These are phyloP conservation scores for Aethina tumida DNA, from an alignment of 1,140 invertebrate genomes.

Conservation along the genomic window DNA sequence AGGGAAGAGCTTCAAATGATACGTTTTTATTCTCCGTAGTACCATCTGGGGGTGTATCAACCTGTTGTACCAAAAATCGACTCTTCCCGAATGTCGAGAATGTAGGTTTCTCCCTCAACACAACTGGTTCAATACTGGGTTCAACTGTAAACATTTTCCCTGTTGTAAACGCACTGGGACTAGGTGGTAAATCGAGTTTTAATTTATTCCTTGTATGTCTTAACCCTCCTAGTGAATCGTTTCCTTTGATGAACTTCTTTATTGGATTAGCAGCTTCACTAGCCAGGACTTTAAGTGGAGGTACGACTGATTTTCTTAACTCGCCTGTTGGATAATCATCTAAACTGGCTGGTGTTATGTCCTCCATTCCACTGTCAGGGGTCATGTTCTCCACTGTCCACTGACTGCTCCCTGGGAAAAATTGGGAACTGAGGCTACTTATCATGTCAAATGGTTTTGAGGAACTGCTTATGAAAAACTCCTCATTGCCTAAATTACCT, in stretches of 20 bases:
- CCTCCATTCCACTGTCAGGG: slow-evolving; percentile 48
- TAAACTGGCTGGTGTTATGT: slow-evolving; percentile 42
- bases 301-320: slow-evolving; percentile 12
- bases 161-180: slow-evolving; percentile 35
- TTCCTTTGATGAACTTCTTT: slow-evolving; percentile 10
- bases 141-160: slow-evolving; percentile 26
- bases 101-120: slow-evolving; percentile 29
- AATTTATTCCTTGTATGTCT: slow-evolving; percentile 61
- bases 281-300: slow-evolving; percentile 25
- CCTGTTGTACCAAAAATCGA: slow-evolving; percentile 34
- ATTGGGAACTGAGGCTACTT: slow-evolving; percentile 50
- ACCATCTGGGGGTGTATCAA: slow-evolving; percentile 29
- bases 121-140: slow-evolving; percentile 21
- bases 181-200: slow-evolving; percentile 56
- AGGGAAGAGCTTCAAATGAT: slow-evolving; percentile 34
- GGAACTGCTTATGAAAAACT: slow-evolving; percentile 62
- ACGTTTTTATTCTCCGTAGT: slow-evolving; percentile 24
- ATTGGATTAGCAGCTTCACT: slow-evolving; percentile 24
- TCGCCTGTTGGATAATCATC: slow-evolving; percentile 16
- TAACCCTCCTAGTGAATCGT: slow-evolving; percentile 49
- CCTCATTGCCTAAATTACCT: slow-evolving; percentile 35
- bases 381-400: slow-evolving; percentile 36
- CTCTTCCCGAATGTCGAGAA: slow-evolving; percentile 36
- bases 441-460: slow-evolving; percentile 56
- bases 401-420: slow-evolving; percentile 50